These are phyloP conservation scores for Papilio protenor DNA, from an alignment of 2,888 invertebrate species.

Conservation along the genomic window DNA sequence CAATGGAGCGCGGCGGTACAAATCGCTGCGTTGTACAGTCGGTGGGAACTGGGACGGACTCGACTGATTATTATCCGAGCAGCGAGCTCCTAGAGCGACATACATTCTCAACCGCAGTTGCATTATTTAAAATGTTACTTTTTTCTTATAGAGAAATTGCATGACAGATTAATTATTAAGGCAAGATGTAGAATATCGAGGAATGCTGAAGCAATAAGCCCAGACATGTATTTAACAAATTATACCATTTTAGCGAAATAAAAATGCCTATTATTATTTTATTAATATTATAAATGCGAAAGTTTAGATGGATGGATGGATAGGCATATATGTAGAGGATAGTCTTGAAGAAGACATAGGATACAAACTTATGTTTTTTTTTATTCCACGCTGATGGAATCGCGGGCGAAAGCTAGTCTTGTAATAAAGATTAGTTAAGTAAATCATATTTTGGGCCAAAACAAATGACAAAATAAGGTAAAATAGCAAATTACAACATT, in stretches of 20 bases:
- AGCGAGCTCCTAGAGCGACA: conserved; percentile 4
- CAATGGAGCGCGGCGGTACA: conserved; percentile 11
- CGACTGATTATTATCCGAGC: conserved; percentile 33
- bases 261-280: neutral
- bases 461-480: too few species aligned
- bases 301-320: too few species aligned
- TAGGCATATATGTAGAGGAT: too few species aligned
- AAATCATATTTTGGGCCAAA: too few species aligned
- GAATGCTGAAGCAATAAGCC: neutral
- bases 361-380: too few species aligned
- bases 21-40: conserved; percentile 23
- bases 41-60: conserved; percentile 29
- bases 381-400: too few species aligned
- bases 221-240: too few species aligned
- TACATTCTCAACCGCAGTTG: conserved; percentile 19
- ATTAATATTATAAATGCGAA: too few species aligned
- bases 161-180: neutral
- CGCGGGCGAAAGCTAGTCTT: too few species aligned
- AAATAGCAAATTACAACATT: too few species aligned
- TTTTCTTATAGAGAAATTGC: neutral
- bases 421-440: too few species aligned
- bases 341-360: too few species aligned
- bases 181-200: neutral
- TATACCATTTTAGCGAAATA: neutral
- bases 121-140: neutral